These are phyloP conservation scores for Cotesia typhae DNA, from an alignment of 1,140 invertebrate genomes.

Conservation along the genomic window DNA sequence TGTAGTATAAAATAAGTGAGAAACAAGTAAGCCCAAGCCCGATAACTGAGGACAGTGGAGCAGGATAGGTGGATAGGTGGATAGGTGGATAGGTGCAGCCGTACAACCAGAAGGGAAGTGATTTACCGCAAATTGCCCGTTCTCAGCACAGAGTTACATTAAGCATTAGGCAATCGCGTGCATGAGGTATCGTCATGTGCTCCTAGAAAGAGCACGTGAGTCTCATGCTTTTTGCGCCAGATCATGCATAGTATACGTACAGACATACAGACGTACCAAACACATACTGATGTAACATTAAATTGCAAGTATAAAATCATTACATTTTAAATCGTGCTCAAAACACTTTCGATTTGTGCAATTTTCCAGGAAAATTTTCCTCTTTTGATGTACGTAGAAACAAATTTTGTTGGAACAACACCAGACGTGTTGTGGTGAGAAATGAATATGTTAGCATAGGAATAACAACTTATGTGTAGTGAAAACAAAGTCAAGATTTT, in stretches of 20 bases:
- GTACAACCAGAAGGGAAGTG: conserved; percentile 48
- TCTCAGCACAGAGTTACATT: conserved; percentile 47
- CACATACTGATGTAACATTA: not conserved
- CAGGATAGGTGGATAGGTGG: conserved; percentile 2
- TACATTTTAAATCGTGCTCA: too few species aligned
- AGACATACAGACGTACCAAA: too few species aligned
- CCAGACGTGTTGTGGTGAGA: too few species aligned
- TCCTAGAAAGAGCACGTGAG: conserved; percentile 51
- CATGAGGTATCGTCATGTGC: conserved; percentile 53
- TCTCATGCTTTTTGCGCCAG: conserved; percentile 41
- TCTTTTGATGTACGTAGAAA: too few species aligned
- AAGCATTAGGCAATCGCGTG: conserved; percentile 56
- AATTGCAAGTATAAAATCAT: not conserved
- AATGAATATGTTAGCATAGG: too few species aligned
- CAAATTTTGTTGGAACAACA: too few species aligned
- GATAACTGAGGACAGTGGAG: not conserved
- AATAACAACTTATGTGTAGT: too few species aligned
- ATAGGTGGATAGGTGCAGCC: not conserved
- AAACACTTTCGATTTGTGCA: too few species aligned
- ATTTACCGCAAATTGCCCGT: conserved; percentile 60
- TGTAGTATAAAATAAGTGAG: conserved; percentile 6
- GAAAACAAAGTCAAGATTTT: too few species aligned
- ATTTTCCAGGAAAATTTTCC: too few species aligned
- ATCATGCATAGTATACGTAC: not conserved
- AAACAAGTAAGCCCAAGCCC: not conserved